Percentiles rank a stretch among this genome's conserved stretches.
These are phyloP conservation scores for Nannobrachium achirus DNA, from an alignment of 2,113 vertebrate species.

Conservation along the genomic window DNA sequence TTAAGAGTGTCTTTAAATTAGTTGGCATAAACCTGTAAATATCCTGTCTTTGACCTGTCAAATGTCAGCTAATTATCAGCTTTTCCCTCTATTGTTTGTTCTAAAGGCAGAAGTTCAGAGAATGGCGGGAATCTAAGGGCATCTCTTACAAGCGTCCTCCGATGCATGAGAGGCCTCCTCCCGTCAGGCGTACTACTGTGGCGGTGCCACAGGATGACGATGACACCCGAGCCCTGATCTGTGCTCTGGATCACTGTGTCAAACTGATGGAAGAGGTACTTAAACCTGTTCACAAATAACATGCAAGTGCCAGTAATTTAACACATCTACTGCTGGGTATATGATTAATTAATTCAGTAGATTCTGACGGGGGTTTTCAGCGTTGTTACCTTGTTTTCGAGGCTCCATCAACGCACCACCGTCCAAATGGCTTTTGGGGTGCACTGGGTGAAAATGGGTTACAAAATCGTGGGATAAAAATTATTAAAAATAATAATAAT, in stretches of 20 bases:
- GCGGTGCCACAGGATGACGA: constrained; percentile 71
- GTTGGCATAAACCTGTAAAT: too few species aligned
- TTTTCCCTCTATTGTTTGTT: neutral
- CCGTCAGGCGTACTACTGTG: constrained; percentile 52
- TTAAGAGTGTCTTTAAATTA: too few species aligned
- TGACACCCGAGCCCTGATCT: constrained; percentile 70
- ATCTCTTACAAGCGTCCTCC: constrained; percentile 92
- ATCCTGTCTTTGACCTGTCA: neutral
- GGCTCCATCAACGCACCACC: too few species aligned
- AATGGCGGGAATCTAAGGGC: constrained; percentile 87
- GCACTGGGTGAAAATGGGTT: too few species aligned
- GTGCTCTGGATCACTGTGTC: constrained; percentile 83
- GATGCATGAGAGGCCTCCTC: constrained; percentile 74
- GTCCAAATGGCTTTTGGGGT: too few species aligned
- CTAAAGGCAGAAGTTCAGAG: constrained; percentile 85
- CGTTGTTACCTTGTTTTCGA: too few species aligned
- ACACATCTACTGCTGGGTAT: too few species aligned
- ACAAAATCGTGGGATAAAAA: too few species aligned
- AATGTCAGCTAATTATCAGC: neutral
- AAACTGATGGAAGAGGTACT: constrained; percentile 82
- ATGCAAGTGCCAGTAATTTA: too few species aligned
- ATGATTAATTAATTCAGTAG: too few species aligned
- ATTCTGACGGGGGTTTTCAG: too few species aligned
- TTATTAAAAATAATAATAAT: too few species aligned
- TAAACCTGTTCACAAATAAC: neutral